phyloP scores from a whole-genome alignment of 1,140 invertebrate genomes.

The Drosophila oshimai region DNA sequence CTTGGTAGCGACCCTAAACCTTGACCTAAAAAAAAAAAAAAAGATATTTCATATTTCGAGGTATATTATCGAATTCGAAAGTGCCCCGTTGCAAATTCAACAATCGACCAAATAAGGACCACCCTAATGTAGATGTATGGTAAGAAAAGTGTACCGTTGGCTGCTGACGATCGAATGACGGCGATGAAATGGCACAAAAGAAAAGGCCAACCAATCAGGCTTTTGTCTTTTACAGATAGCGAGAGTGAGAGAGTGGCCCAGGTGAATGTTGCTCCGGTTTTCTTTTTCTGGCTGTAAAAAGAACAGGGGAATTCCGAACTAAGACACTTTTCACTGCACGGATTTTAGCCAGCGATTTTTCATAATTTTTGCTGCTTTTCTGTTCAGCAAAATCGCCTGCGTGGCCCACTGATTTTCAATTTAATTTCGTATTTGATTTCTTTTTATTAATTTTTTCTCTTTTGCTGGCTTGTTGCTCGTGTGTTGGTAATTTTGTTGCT shows the following conservation, averaged over 20 bases:
- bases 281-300: slow-evolving; percentile 1
- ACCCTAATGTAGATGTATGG: slow-evolving; percentile 16
- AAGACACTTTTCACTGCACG: slow-evolving; percentile 41
- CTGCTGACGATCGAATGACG: slow-evolving; percentile 24
- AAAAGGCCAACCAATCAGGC: slow-evolving; percentile 25
- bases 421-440: slow-evolving; percentile 63
- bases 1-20: too few relatives aligned
- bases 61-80: too few relatives aligned
- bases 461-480: slow-evolving; percentile 36
- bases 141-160: slow-evolving; percentile 65
- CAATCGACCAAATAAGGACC: too few relatives aligned
- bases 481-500: slow-evolving; percentile 26
- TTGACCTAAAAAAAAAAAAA: too few relatives aligned
- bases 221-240: slow-evolving; percentile 39
- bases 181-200: slow-evolving; percentile 53
- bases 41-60: too few relatives aligned
- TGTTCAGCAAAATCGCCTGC: slow-evolving; percentile 37
- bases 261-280: slow-evolving; percentile 17
- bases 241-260: slow-evolving; percentile 34
- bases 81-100: too few relatives aligned
- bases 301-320: not conserved
- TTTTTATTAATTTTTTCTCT: slow-evolving; percentile 56
- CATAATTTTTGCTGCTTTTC: slow-evolving; percentile 26
- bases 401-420: slow-evolving; percentile 63
- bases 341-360: slow-evolving; percentile 1